Evolutionary conservation across 1,140 invertebrate genomes (phyloP).

Genomic region (Dryas iulia): DNA sequence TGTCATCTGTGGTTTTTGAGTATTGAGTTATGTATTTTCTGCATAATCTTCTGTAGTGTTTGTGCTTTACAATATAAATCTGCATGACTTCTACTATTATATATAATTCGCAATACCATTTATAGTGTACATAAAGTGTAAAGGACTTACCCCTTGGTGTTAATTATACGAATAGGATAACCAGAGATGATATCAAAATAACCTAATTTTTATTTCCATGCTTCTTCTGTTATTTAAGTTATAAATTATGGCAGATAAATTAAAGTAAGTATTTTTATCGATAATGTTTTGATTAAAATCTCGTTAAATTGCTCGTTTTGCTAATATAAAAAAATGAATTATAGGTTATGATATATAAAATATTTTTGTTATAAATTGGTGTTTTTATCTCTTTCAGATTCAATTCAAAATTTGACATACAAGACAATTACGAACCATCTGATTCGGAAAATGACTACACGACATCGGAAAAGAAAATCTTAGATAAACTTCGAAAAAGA

Average conservation of each 20-base stretch:
- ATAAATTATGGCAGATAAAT: constrained; percentile 47
- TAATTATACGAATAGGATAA: background rate
- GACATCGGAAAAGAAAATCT: constrained; percentile 82
- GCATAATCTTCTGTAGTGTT: too few species aligned
- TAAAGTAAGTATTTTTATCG: constrained; percentile 40
- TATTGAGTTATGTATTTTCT: background rate
- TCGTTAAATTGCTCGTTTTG: background rate
- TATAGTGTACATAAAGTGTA: background rate
- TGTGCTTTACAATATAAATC: background rate
- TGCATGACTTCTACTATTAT: background rate
- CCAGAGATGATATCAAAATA: background rate
- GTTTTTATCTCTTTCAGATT: constrained; percentile 54
- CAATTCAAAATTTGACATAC: constrained; percentile 62
- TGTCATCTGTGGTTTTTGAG: background rate
- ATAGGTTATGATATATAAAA: background rate
- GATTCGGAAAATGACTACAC: constrained; percentile 88
- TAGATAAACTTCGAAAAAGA: constrained; percentile 82
- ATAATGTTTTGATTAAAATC: background rate
- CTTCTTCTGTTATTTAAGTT: background rate
- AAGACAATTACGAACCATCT: constrained; percentile 82
- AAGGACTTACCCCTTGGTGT: background rate
- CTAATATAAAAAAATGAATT: background rate
- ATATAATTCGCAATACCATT: background rate
- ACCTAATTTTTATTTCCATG: background rate
- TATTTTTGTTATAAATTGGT: constrained; percentile 2